Base-by-base conservation (phyloP, 92 coral and sea anemone genomes). In the Parazoanthus darwini region DNA sequence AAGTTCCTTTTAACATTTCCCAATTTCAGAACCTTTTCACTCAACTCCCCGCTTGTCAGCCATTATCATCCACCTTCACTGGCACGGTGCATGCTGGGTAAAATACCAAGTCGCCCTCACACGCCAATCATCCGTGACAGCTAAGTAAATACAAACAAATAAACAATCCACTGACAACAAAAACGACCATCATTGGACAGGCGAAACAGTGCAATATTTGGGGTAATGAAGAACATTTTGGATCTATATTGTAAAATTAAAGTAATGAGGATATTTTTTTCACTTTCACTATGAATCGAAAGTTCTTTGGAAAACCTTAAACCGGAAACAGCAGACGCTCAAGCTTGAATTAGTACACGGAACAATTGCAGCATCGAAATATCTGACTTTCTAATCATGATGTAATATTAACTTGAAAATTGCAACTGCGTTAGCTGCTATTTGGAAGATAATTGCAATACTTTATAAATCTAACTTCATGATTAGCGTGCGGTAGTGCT, bases 61-160 rank as follows among this genome's bases (percentile, higher is more conserved):
- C 77, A 72, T 72, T 72, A 72, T 29, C 77, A 72, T 72, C 77
- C 77, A 72, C 77, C 77, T 29, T 72, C 77, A 29, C 38, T 0
- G 77, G 42, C 18, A 72, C 77, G 42, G 39, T 25, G 98, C 92
- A 95, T 93, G 89, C 54, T 90, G 98, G 98, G 88, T 81, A 88
- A 88, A 92, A 88, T 91, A 88, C 86, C 91, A 82, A 88, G 38
- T 77, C 81, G 56, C 90, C 80, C 76, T 43, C 71, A 80, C 89
- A 93, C 88, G 98, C 89, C 98, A 93, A 94, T 94, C 95, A 94
- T 46, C 89, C 79, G 65, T 71, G 54, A 86, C 89, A 79, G 89
- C 86, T 87, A 84, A 78, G 91, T 92, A 93, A 95, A 93, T 81
- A 77, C 88, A 94, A 91, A 93, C 91, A 91, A 93, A 91, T 89